phyloP scores from a whole-genome alignment of 2,888 invertebrate species.

The Cybosia mesomella region DNA sequence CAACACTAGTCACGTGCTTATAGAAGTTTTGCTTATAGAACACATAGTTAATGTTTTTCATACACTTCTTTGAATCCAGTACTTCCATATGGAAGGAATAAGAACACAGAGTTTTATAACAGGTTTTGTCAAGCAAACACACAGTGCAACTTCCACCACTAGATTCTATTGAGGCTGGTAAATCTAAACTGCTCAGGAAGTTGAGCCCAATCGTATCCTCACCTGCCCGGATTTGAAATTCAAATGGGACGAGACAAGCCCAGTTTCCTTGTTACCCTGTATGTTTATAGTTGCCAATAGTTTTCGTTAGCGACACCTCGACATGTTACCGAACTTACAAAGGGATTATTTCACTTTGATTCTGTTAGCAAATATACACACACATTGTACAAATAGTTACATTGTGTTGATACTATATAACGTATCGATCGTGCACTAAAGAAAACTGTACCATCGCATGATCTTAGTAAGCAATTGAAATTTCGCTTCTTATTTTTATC shows the following conservation, averaged over 20 bases:
- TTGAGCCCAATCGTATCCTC: constrained; percentile 78
- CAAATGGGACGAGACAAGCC: constrained; percentile 78
- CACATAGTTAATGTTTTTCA: too few species aligned
- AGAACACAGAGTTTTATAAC: background rate
- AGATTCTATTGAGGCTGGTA: constrained; percentile 79
- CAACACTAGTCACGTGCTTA: too few species aligned
- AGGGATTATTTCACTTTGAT: constrained; percentile 49
- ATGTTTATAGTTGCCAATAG: constrained; percentile 71
- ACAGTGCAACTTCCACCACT: constrained; percentile 63
- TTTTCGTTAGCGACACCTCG: constrained; percentile 42
- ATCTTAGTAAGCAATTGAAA: background rate
- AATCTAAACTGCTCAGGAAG: constrained; percentile 80
- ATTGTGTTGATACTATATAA: constrained; percentile 5
- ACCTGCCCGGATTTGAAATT: constrained; percentile 83
- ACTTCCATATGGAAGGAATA: background rate
- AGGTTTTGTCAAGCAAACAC: constrained; percentile 63
- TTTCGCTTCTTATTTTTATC: background rate
- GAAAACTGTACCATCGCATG: background rate
- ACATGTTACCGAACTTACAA: constrained; percentile 37
- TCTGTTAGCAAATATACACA: constrained; percentile 40
- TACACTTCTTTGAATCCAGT: background rate
- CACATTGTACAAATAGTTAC: constrained; percentile 23
- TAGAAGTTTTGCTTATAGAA: too few species aligned
- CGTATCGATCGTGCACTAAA: background rate
- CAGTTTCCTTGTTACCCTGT: constrained; percentile 68